These are phyloP conservation scores for Axea sp. DNA, from an alignment of 2,888 invertebrate genomes.

Conservation along the genomic window DNA sequence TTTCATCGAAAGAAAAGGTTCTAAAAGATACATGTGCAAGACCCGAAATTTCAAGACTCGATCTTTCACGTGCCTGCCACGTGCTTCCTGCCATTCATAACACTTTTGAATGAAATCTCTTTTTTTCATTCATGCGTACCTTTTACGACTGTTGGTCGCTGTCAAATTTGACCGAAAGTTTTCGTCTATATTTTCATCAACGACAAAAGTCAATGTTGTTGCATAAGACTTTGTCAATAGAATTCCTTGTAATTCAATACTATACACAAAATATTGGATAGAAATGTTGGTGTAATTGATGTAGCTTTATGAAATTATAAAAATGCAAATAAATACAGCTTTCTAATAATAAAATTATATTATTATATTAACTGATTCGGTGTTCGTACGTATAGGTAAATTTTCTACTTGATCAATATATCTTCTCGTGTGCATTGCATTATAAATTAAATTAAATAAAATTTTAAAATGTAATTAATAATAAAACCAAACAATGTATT, in stretches of 20 bases:
- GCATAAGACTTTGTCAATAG: constrained; percentile 11
- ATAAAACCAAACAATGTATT: too few relatives aligned
- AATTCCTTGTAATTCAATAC: not conserved
- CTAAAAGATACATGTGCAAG: not conserved
- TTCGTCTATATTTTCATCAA: constrained; percentile 32
- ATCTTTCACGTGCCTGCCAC: constrained; percentile 64
- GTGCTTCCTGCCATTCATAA: constrained; percentile 64
- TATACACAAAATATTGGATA: not conserved
- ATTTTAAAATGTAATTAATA: too few relatives aligned
- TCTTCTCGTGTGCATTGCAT: too few relatives aligned
- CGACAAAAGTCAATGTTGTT: constrained; percentile 35
- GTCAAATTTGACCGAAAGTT: constrained; percentile 50
- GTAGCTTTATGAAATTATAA: too few relatives aligned
- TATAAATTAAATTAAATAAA: too few relatives aligned
- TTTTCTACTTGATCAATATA: too few relatives aligned
- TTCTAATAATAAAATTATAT: too few relatives aligned
- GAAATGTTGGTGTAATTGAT: too few relatives aligned
- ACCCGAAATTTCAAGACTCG: constrained; percentile 16
- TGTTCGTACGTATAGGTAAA: too few relatives aligned
- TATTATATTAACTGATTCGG: too few relatives aligned
- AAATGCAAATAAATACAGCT: too few relatives aligned
- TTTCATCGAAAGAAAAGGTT: constrained; percentile 19
- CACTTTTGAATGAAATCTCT: constrained; percentile 63
- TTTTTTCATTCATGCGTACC: constrained; percentile 51
- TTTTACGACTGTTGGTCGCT: constrained; percentile 41